Evolutionary conservation across 1,140 invertebrate species (phyloP).

Genomic region (Drosophila suzukii): DNA sequence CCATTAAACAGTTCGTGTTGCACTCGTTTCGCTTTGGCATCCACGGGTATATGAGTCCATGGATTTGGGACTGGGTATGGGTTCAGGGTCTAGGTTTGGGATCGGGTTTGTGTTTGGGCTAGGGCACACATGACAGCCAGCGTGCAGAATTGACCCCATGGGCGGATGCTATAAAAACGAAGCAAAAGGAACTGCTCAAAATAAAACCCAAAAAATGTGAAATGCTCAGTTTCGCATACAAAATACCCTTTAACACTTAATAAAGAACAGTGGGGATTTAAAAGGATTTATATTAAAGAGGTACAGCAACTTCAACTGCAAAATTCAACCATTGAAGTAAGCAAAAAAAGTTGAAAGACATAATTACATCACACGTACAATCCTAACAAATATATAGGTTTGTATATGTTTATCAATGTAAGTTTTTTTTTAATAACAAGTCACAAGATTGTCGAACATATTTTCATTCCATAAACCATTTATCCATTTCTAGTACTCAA

Average conservation of each 20-base stretch:
- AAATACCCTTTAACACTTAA: not conserved
- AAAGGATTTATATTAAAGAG: too few relatives aligned
- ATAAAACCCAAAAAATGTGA: slow-evolving; percentile 6
- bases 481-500: not conserved
- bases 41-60: slow-evolving; percentile 10
- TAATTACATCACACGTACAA: too few relatives aligned
- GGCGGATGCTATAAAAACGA: slow-evolving; percentile 55
- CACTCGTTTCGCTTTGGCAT: slow-evolving; percentile 66
- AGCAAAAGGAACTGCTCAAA: slow-evolving; percentile 20
- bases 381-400: too few relatives aligned
- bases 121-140: slow-evolving; percentile 69
- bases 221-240: not conserved
- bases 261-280: too few relatives aligned
- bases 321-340: too few relatives aligned
- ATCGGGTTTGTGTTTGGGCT: slow-evolving; percentile 14
- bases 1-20: slow-evolving; percentile 81
- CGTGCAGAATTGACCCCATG: slow-evolving; percentile 61
- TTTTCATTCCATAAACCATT: too few relatives aligned
- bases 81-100: slow-evolving; percentile 6
- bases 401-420: too few relatives aligned
- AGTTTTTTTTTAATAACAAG: too few relatives aligned
- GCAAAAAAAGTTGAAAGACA: too few relatives aligned
- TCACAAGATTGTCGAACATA: too few relatives aligned
- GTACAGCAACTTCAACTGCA: too few relatives aligned
- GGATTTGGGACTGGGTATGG: slow-evolving; percentile 20